Evolutionary conservation across 2,797 vertebrate species (phyloP).

Genomic region (Natrix natrix): DNA sequence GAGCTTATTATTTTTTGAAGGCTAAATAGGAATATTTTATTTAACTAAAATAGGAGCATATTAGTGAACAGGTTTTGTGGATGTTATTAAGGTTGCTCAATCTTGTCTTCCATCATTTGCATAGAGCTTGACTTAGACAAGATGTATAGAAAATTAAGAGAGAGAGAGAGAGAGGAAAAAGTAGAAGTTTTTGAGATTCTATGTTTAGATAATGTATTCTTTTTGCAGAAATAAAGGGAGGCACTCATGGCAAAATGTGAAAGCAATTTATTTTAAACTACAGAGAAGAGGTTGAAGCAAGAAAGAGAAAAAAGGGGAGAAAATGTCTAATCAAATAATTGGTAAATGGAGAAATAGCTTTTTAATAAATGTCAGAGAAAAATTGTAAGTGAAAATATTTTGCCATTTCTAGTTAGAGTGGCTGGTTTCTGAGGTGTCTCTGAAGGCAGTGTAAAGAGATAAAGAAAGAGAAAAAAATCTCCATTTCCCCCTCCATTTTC

Average conservation of each 20-base stretch:
- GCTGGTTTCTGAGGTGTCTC: background rate
- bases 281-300: background rate
- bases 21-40: background rate
- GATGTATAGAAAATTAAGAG: background rate
- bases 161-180: background rate
- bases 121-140: background rate
- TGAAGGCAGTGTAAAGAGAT: background rate
- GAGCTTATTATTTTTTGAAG: background rate
- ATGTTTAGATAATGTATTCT: background rate
- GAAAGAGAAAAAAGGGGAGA: background rate
- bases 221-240: background rate
- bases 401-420: background rate
- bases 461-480: background rate
- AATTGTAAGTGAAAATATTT: conserved; percentile 5
- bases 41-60: background rate
- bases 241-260: background rate
- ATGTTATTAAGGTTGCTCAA: background rate
- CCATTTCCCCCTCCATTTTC: background rate
- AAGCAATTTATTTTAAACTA: conserved; percentile 1
- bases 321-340: background rate
- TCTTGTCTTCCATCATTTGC: background rate
- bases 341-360: background rate
- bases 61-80: background rate
- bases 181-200: background rate
- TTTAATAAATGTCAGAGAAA: background rate